Evolutionary conservation across 2,888 invertebrate genomes (phyloP), one percentile per base, ranked within the genome.

Genomic region (Lamellibrachia satsuma): DNA sequence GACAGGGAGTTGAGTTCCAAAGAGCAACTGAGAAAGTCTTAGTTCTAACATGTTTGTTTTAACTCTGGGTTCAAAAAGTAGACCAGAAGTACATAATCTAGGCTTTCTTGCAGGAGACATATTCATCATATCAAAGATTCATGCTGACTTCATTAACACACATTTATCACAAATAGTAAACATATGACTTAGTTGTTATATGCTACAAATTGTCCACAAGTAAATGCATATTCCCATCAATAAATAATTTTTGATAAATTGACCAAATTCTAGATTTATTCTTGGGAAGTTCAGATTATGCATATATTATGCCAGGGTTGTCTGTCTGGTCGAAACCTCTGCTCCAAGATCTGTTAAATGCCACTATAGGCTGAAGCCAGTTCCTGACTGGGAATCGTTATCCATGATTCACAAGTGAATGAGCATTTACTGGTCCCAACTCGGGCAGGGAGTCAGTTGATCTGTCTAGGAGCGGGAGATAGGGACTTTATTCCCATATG

Each of bases 401-500:
- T 11, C 75, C 75, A 75, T 75, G 75, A 15, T 75, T 75, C 75
- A 75, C 75, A 75, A 15, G 75, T 75, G 75, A 75, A 75, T 75
- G 22, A 22, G 22, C 75, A 75, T 75, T 75, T 75, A 75, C 75
- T 75, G 75, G n/a, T 75, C 75, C 75, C 75, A 22, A n/a, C 75
- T 75, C n/a, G 75, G 75, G 75, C 75, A 75, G 22, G 75, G 75
- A 75, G n/a, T 75, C 75, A 75, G 22, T n/a, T 75, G 75, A 75
- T 75, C 75, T 75, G 75, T 75, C 75, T 75, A 15, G 4, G 75
- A 75, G 22, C n/a, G 15, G 75, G 75, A 75, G 75, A 75, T 75
- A 75, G 75, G 75, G 75, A 75, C n/a, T 75, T 75, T 75, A 75
- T 75, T 75, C 75, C 75, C 75, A 4, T 75, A 15, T 22, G 75